Base-by-base conservation (phyloP, 2,113 vertebrate genomes). In the Cnemophilus loriae region DNA sequence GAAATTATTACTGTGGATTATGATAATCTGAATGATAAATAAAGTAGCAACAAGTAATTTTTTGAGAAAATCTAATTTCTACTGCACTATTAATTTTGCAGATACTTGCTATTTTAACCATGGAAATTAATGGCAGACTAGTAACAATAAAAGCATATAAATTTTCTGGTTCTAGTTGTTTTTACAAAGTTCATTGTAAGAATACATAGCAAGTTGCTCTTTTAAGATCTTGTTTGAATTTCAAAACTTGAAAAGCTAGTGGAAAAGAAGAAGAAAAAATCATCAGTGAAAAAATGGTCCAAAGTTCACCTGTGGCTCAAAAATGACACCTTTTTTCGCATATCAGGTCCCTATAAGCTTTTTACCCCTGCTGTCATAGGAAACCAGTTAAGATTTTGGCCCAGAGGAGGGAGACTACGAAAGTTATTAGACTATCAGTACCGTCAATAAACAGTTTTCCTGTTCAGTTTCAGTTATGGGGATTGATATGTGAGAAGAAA, bases 371-470 rank as follows among this genome's bases (percentile, higher is more conserved):
- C 39, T 67, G 3, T 18, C 21, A 18, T 2, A 49, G 33, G 46
- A 88, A 81, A 77, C 24, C 27, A 44, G 13, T 68, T 32, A 46
- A 67, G 33, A 28, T 65, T 26, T 24, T 89, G 37, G 24, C 20
- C 7, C 2, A 22, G 22, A 50, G 13, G 23, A 56, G 17, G 10
- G 39, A 87, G 21, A 24, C 9, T 65, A 18, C 0, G 0, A 9
- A 82, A 69, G 30, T 65, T 67, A 7, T 52, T 37, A 41, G 7
- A 9, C 3, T 41, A 14, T 15, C 24, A 37, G 5, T 21, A 33
- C 9, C 68, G 41, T 19, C 16, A 73, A 18, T 53, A 59, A 80
- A 90, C 11, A 37, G 3, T 42, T 81, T 71, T 73, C 16, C 19
- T 27, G 2, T 68, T 70, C 37, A 52, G 2, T 64, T 83, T 69